phyloP scores from a whole-genome alignment of 2,888 invertebrate species.

The Bombylius discolor region DNA sequence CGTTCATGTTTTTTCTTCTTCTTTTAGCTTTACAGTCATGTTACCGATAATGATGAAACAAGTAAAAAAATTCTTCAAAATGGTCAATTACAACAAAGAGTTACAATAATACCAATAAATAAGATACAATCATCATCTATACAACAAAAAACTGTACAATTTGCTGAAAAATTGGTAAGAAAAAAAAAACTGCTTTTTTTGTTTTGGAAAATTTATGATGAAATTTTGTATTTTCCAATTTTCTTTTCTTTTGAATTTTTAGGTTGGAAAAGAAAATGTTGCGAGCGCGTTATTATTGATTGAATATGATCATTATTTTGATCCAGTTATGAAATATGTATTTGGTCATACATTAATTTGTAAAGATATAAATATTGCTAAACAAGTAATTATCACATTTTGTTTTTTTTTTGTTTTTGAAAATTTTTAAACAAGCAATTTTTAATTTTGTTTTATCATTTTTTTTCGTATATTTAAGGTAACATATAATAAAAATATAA shows the following conservation, averaged over 20 bases:
- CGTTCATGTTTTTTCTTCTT: background rate
- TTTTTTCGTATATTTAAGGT: constrained; percentile 37
- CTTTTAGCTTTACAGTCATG: constrained; percentile 72
- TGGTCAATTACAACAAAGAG: constrained; percentile 65
- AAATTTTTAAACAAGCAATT: background rate
- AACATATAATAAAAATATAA: constrained; percentile 58
- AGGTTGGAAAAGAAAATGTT: constrained; percentile 71
- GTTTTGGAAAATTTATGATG: background rate
- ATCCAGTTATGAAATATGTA: constrained; percentile 72
- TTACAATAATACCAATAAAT: constrained; percentile 84
- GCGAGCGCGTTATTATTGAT: constrained; percentile 69
- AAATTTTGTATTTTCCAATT: too few species aligned
- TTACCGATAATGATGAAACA: constrained; percentile 75
- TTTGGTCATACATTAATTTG: constrained; percentile 82
- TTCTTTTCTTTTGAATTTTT: constrained; percentile 2
- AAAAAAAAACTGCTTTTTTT: background rate
- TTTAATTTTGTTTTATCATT: background rate
- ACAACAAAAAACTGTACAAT: constrained; percentile 42
- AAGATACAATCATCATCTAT: constrained; percentile 60
- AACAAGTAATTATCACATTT: constrained; percentile 31
- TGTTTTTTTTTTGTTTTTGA: background rate
- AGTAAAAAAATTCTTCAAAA: constrained; percentile 72
- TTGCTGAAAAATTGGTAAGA: constrained; percentile 58
- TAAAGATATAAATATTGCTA: constrained; percentile 64
- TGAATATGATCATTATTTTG: constrained; percentile 49